Conservation (phyloP, 2,888 invertebrate species). For the Oligia strigilis region DNA sequence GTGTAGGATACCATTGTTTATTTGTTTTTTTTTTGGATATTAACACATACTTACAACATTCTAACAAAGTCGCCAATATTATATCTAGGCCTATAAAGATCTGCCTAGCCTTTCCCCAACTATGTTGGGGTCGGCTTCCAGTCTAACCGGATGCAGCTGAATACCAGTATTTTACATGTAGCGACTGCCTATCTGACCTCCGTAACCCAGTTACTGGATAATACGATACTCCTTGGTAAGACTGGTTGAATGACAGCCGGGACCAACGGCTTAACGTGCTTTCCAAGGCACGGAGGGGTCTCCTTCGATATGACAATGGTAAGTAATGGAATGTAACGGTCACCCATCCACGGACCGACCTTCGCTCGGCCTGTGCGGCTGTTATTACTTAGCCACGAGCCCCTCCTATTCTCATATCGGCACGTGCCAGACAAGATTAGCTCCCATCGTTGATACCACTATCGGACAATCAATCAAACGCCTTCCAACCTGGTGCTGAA, state of each 20-base stretch:
- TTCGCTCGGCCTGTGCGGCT: background rate
- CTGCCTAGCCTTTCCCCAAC: background rate
- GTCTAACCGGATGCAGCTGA: background rate
- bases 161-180: no score
- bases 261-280: background rate
- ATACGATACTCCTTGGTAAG: no score
- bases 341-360: background rate
- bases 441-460: background rate
- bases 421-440: constrained; percentile 5
- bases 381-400: background rate
- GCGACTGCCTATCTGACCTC: no score
- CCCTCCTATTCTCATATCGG: background rate
- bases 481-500: background rate
- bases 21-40: background rate
- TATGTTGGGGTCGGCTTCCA: background rate
- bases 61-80: background rate
- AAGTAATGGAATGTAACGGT: background rate
- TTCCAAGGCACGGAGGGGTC: background rate
- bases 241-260: no score
- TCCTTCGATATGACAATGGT: background rate
- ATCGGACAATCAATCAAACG: constrained; percentile 14
- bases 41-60: background rate
- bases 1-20: background rate
- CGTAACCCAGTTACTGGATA: no score
- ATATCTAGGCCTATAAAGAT: background rate